Evolutionary conservation across 2,888 invertebrate species (phyloP).

Genomic region (Catotricha subobsoleta): DNA sequence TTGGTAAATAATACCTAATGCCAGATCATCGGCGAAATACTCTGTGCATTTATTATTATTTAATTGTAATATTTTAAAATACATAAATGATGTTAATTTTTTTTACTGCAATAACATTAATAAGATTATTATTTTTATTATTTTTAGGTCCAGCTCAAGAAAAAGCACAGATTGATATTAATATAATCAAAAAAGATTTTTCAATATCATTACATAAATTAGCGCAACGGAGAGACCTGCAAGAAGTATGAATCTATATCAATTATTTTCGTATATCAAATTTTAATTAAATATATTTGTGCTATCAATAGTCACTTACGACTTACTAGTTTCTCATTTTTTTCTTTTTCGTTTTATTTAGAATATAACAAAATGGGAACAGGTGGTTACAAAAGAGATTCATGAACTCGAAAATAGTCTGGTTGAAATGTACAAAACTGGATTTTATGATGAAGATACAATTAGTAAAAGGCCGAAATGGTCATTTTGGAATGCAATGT

Average conservation of each 20-base stretch:
- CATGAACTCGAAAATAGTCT: background rate
- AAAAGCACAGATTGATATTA: background rate
- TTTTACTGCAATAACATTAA: no score
- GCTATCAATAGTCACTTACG: no score
- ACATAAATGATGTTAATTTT: no score
- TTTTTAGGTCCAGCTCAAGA: background rate
- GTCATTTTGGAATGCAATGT: slow-evolving; percentile 74
- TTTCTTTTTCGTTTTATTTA: background rate
- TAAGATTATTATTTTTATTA: background rate
- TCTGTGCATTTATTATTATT: no score
- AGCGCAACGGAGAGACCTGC: background rate
- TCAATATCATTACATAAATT: background rate
- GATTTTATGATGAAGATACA: slow-evolving; percentile 3
- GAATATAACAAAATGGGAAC: slow-evolving; percentile 3
- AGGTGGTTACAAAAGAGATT: background rate
- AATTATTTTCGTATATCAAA: background rate
- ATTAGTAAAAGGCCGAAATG: slow-evolving; percentile 28
- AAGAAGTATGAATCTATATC: slow-evolving; percentile 2
- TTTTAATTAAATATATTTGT: no score
- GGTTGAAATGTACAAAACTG: background rate
- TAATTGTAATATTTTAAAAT: no score
- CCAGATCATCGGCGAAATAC: no score
- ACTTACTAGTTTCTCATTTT: background rate
- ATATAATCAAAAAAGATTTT: background rate
- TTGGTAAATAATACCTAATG: no score